Evolutionary conservation across 2,888 invertebrate genomes (phyloP), one percentile per base, ranked within the genome.

Genomic region (Blera fallax): DNA sequence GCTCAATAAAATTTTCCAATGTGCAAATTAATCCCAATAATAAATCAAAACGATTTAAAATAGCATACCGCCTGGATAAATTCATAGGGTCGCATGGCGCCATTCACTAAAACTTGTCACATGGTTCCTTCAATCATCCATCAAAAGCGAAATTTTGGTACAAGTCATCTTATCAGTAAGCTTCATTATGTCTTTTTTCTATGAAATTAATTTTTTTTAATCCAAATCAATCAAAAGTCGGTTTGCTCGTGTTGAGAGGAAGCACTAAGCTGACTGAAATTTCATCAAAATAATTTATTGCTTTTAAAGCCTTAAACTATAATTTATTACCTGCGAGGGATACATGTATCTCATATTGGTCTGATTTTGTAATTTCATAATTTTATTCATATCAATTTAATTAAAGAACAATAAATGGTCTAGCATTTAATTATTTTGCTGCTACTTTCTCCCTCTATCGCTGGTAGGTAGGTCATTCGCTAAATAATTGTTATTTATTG

Each of bases 151-250:
- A 64, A n/a, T 6, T 56, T 65, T 74, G 56, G 74, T 56, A 74
- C 56, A 45, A 74, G 34, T 16, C 62, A 32, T 54, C 29, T 64
- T 70, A 64, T 74, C 73, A 74, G 54, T 8, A n/a, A 11, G 34
- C 50, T 24, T 40, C 37, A 1, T 27, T 37, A 16, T n/a, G 27
- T 18, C 50, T 37, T 40, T 52, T 62, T 62, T 16, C 18, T 8
- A 21, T 16, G 43, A 27, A 52, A 73, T 27, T 60, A 18, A 10
- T 37, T 62, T 50, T 50, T 54, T 40, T 65, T 48, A 65, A 65
- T 64, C 74, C 74, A 56, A 74, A 65, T 65, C 74, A 74, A 74
- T 65, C 64, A 74, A 65, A 50, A 29, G 18, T 40, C 37, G 21
- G 29, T 29, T n/a, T 62, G n/a, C 32, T 24, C 18, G 21, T 14